These are phyloP conservation scores for Cololabis saira DNA, from an alignment of 2,113 vertebrate genomes.

Conservation along the genomic window DNA sequence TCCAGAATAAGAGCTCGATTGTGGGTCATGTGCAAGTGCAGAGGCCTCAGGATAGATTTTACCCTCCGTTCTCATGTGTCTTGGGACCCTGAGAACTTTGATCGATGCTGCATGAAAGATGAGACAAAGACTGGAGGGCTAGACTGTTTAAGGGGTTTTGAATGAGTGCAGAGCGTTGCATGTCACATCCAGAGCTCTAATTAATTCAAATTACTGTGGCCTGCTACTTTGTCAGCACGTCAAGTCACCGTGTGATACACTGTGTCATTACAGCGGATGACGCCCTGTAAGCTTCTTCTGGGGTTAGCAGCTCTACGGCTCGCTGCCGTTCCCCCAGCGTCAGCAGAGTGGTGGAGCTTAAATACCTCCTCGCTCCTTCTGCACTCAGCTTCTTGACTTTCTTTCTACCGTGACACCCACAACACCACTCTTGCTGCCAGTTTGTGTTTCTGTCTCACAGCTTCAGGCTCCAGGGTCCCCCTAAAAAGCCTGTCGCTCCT, in stretches of 20 bases:
- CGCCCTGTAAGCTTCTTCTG: slow-evolving; percentile 60
- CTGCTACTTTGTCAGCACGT: slow-evolving; percentile 20
- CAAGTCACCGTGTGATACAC: not conserved
- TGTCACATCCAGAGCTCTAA: too few relatives aligned
- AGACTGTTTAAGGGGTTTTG: too few relatives aligned
- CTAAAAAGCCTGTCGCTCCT: slow-evolving; percentile 10
- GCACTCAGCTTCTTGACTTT: slow-evolving; percentile 19
- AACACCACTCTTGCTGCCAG: slow-evolving; percentile 4
- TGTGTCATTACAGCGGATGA: slow-evolving; percentile 51
- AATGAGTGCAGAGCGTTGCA: too few relatives aligned
- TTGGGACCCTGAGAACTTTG: too few relatives aligned
- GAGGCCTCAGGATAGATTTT: too few relatives aligned
- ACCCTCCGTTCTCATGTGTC: too few relatives aligned
- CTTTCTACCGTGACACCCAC: slow-evolving; percentile 2
- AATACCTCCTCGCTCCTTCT: not conserved
- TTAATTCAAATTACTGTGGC: not conserved
- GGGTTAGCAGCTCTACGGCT: slow-evolving; percentile 46
- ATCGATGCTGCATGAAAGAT: too few relatives aligned
- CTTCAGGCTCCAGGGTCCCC: slow-evolving; percentile 1
- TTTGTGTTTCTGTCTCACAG: slow-evolving; percentile 30
- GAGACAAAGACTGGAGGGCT: too few relatives aligned
- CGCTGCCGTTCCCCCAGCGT: slow-evolving; percentile 27
- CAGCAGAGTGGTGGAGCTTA: slow-evolving; percentile 54
- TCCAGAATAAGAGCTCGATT: too few relatives aligned
- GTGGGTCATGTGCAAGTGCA: too few relatives aligned